Base-by-base conservation (phyloP, 2,888 invertebrate species). In the Archips crataeganus region DNA sequence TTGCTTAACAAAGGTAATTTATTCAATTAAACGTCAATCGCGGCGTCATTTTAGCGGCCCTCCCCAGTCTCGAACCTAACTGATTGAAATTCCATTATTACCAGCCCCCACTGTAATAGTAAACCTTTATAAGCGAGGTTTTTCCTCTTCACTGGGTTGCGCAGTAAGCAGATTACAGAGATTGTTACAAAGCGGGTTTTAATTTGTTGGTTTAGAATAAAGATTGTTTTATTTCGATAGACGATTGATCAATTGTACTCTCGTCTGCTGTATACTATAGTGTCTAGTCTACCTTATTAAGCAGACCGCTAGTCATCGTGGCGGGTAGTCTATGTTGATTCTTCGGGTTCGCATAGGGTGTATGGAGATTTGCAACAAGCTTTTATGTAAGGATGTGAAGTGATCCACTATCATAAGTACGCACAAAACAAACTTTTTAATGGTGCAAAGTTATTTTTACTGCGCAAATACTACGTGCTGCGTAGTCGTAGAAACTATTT, bases 11-110 rank as follows among this genome's bases (percentile, higher is more conserved):
- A 69, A 74, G 73, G 69, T 63, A 74, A 74, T 74, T 64, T 74
- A 74, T 74, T 69, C 73, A 62, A 60, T 68, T 66, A 67, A 49
- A 11, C 63, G 54, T 49, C 68, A 59, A 66, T 71, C 69, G 64
- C 42, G 63, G 77, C 77, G 78, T 63, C 79, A 77, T 79, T 76
- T 79, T 78, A 79, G 76, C 70, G 62, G 59, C 74, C 75, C 70
- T 54, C 75, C 59, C 60, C 75, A 62, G 73, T 65, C 77, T 77
- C 65, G 78, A 77, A 82, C 81, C 79, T 80, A 84, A 83, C 91
- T 92, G 92, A 93, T 93, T 93, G 93, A 93, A 93, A 93, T 92
- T 91, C 93, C 91, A 93, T 93, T 93, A 93, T 92, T 89, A 92
- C 87, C 87, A 86, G 80, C 81, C 88, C 90, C 86, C 84, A 82